A percentile compares a stretch with the other conserved stretches of the same genome.
These are phyloP conservation scores for Ptilorrhoa leucosticta DNA, from an alignment of 2,113 vertebrate genomes.

Conservation along the genomic window DNA sequence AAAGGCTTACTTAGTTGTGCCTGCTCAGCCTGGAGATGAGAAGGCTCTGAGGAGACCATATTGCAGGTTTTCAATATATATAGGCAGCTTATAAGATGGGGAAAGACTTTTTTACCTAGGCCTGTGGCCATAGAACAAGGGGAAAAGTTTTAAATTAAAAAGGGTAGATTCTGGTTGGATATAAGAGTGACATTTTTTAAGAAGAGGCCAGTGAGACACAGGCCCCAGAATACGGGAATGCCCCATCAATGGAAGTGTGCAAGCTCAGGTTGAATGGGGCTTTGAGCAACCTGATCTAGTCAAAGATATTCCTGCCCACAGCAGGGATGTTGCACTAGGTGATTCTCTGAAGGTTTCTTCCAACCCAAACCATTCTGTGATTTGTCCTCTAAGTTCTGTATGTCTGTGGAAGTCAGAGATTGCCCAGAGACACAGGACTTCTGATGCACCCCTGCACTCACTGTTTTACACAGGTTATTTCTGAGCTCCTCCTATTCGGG, in stretches of 20 bases:
- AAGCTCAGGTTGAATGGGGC: neutral
- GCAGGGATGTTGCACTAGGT: neutral
- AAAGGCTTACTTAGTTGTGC: neutral
- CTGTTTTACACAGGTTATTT: neutral
- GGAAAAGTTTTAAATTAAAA: neutral
- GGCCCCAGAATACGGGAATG: neutral
- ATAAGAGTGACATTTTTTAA: neutral
- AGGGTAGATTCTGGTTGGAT: neutral
- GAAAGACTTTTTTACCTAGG: neutral
- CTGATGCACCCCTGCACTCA: accelerated
- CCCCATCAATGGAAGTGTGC: neutral
- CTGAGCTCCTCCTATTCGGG: neutral
- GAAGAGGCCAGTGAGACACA: neutral
- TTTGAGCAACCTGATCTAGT: neutral
- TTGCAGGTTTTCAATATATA: neutral
- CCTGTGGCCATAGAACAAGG: neutral
- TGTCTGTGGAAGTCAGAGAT: neutral
- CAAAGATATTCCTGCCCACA: neutral
- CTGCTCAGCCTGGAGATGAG: neutral
- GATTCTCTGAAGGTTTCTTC: neutral
- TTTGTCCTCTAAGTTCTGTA: neutral
- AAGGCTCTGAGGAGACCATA: neutral
- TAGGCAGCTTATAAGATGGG: neutral
- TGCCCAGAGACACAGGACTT: neutral
- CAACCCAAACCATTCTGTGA: neutral